Evolutionary conservation across 2,888 invertebrate species (phyloP), one percentile per base, ranked within the genome.

Genomic region (Adela reaumurella): DNA sequence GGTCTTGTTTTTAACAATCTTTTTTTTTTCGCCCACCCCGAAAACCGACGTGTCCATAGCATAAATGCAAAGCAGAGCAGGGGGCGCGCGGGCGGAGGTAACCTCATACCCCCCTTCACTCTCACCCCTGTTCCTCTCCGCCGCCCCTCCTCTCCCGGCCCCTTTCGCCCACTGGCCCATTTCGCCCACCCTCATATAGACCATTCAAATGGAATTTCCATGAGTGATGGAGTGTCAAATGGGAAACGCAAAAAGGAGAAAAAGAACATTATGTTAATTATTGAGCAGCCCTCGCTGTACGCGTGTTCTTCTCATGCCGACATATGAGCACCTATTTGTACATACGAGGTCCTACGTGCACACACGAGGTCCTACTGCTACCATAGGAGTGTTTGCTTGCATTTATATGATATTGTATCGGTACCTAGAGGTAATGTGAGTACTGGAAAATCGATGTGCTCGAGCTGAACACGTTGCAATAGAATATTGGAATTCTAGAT

Each of bases 151-250:
- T n/a, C n/a, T n/a, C n/a, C n/a, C n/a, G n/a, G n/a, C n/a, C n/a
- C n/a, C n/a, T n/a, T n/a, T n/a, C n/a, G n/a, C n/a, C n/a, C 11
- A 14, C 3, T 35, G 35, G 35, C 35, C 35, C 35, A 35, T 35
- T 19, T 17, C 65, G 66, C 68, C 70, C 59, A 67, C 70, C 67
- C 70, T 68, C 70, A 66, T 68, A 70, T 67, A 70, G 65, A 71
- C 72, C 76, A 76, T 76, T 76, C 74, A 77, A 77, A 78, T 77
- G 78, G 78, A 77, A 77, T 78, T 78, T 78, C 77, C 78, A 74
- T 78, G 78, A 78, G 74, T 78, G 78, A 78, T 78, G 78, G 77
- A 78, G 77, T 78, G 78, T 77, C 78, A 78, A 77, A 77, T 76
- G 74, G 68, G 69, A 74, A 71, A 70, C 70, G 72, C 66, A 74